Percentiles rank a stretch among this genome's conserved stretches.
Conservation (phyloP, 2,113 vertebrate genomes). For the Anthoscopus minutus region DNA sequence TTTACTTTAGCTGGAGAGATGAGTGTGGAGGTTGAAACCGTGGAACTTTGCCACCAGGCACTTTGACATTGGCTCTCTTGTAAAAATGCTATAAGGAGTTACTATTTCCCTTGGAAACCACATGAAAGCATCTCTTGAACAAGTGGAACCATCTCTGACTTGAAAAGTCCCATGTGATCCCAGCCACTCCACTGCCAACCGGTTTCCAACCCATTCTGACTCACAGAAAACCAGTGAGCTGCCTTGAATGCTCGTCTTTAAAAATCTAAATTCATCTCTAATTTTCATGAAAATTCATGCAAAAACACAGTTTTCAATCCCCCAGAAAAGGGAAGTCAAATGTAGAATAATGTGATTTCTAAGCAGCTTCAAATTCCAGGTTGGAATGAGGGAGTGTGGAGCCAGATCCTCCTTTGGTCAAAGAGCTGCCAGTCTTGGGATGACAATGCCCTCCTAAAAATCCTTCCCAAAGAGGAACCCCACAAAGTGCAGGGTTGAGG, state of each 20-base stretch:
- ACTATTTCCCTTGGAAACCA: background rate
- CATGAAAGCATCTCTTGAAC: background rate
- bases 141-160: background rate
- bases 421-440: background rate
- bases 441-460: background rate
- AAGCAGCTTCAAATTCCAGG: background rate
- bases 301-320: background rate
- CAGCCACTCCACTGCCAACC: background rate
- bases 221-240: background rate
- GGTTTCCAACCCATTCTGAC: background rate
- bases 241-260: background rate
- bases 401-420: background rate
- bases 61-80: background rate
- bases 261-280: background rate
- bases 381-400: background rate
- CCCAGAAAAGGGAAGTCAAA: background rate
- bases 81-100: background rate
- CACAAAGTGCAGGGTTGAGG: background rate
- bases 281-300: background rate
- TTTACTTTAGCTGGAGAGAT: background rate
- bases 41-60: background rate
- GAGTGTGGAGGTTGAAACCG: background rate
- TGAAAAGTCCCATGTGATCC: background rate
- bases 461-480: background rate
- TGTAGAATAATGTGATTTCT: background rate